Percentiles rank a stretch among this genome's conserved stretches.
Conservation (phyloP, 2,888 invertebrate genomes). For the Chalcis sispes region DNA sequence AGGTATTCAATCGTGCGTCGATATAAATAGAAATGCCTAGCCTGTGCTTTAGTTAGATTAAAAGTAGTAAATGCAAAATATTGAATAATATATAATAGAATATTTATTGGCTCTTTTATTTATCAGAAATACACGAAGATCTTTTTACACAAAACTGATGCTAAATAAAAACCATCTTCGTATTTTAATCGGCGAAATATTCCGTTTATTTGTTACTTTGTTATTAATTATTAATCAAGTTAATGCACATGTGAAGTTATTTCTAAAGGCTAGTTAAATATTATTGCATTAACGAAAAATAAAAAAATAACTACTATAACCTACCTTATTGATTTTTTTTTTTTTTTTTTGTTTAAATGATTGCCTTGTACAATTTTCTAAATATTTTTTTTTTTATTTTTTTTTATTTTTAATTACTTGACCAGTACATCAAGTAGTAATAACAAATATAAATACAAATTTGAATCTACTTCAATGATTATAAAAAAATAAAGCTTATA, state of each 20-base stretch:
- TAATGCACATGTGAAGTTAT: neutral
- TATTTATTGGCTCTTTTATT: conserved; percentile 35
- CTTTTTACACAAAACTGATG: conserved; percentile 25
- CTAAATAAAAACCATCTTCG: neutral
- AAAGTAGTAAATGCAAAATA: conserved; percentile 5
- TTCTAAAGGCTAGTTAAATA: neutral
- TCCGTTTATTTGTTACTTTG: neutral
- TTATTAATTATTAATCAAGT: neutral
- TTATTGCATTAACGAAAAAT: neutral
- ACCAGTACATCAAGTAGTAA: neutral
- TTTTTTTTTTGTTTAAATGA: too few species aligned
- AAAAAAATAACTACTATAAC: too few species aligned
- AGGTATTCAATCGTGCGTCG: conserved; percentile 8
- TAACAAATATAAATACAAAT: conserved; percentile 1
- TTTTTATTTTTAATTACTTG: neutral
- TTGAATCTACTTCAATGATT: neutral
- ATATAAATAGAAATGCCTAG: neutral
- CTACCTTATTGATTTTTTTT: too few species aligned
- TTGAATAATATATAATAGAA: too few species aligned
- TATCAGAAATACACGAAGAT: conserved; percentile 16
- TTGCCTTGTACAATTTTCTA: too few species aligned
- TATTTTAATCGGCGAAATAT: neutral
- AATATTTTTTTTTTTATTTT: neutral
- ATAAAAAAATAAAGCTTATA: conserved; percentile 32
- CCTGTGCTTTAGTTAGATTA: neutral